Conservation (phyloP, 1,140 invertebrate genomes). For the Ceratina australensis region DNA sequence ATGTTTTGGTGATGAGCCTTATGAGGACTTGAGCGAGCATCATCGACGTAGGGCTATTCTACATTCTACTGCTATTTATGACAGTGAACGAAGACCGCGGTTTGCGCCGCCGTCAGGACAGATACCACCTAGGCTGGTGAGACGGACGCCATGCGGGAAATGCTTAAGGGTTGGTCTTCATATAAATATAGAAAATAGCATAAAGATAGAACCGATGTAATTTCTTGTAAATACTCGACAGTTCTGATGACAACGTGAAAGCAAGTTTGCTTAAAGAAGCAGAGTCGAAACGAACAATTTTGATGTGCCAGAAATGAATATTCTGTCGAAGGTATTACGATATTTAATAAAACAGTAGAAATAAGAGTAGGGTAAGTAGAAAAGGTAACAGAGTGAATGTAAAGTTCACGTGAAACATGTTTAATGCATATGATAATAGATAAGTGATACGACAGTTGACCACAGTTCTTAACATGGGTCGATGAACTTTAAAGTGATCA, state of each 20-base stretch:
- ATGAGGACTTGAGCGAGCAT: no score
- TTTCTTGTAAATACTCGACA: neutral
- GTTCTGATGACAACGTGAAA: neutral
- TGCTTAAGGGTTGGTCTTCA: constrained; percentile 38
- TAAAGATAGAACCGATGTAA: neutral
- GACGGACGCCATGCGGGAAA: constrained; percentile 42
- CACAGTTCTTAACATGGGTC: constrained; percentile 44
- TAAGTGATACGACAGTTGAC: constrained; percentile 43
- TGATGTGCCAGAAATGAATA: neutral
- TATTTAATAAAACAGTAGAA: constrained; percentile 24
- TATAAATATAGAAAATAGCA: neutral
- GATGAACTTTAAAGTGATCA: constrained; percentile 48
- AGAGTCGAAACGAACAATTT: no score
- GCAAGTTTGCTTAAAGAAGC: no score
- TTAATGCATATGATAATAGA: constrained; percentile 63
- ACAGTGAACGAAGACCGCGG: neutral
- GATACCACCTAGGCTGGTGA: constrained; percentile 20
- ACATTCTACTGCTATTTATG: neutral
- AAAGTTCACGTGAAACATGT: constrained; percentile 58
- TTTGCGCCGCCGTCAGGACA: neutral
- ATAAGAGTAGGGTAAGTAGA: neutral
- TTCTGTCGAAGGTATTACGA: neutral
- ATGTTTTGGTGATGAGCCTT: no score
- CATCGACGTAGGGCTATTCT: no score
- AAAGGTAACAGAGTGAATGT: constrained; percentile 26